Base-by-base conservation (phyloP, 1,140 invertebrate species). In the Acyrthosiphon pisum region DNA sequence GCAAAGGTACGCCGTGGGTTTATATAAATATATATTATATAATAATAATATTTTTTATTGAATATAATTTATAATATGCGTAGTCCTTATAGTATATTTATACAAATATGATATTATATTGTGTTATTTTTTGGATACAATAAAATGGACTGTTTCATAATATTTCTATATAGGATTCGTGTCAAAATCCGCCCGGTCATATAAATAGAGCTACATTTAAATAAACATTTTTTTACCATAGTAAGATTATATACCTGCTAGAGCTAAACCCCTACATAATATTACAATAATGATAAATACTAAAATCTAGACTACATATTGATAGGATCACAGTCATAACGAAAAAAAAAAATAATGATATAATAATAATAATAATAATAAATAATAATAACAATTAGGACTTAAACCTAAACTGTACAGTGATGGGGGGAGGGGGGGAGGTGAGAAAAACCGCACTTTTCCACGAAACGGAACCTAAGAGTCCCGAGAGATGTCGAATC, bases 261-360 rank as follows among this genome's bases (percentile, higher is more conserved):
- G 26, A 48, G 1, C 48, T 76, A 46, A 26, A 91, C n/a, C 11
- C 48, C 46, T 84, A 92, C 26, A 92, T 53, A 92, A 68, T 91
- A 91, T 81, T 68, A 68, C 18, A 68, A 68, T 92, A 84, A 41
- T 41, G 18, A 93, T 84, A 93, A 86, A 93, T 48, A 91, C 81
- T 86, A 93, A 86, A 84, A 93, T 14, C 91, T 93, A 91, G 46
- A 46, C 90, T 81, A 44, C 60, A 93, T 50, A 53, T 84, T 30
- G 91, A 93, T 93, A 93, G 91, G 91, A 93, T 93, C 91, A 93
- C 91, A 93, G 91, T 53, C 91, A 56, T 86, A 93, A 93, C 81
- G 8, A 56, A 93, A 93, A 93, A 48, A 41, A 87, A 89, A 89
- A 89, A 89, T 53, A 53, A 89, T 76, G 35, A 76, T 60, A 90